A percentile compares a stretch with the other conserved stretches of the same genome.
Evolutionary conservation across 1,140 invertebrate species (phyloP).

Genomic region (Venturia canescens): DNA sequence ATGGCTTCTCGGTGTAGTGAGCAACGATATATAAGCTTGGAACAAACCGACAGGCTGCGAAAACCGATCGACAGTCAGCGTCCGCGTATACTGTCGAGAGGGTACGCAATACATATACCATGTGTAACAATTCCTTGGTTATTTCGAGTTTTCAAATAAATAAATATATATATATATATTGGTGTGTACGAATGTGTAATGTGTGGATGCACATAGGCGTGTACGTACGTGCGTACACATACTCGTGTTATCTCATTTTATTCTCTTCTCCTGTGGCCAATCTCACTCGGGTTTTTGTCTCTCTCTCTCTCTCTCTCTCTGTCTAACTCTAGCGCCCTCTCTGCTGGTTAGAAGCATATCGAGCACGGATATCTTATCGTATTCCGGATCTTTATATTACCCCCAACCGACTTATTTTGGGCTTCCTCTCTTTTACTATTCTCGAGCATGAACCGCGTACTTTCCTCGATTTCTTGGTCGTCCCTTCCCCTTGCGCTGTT

Average conservation of each 20-base stretch:
- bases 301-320: slow-evolving; percentile 5
- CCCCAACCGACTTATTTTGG: neutral
- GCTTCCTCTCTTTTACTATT: neutral
- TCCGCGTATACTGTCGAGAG: neutral
- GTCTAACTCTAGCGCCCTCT: neutral
- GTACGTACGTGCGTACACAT: too few species aligned
- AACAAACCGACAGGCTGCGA: slow-evolving; percentile 35
- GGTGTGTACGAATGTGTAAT: neutral
- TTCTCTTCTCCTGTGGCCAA: neutral
- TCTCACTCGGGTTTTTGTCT: neutral
- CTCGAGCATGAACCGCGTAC: neutral
- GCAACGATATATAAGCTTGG: slow-evolving; percentile 14
- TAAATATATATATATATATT: too few species aligned
- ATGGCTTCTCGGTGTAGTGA: slow-evolving; percentile 16
- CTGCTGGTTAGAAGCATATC: neutral
- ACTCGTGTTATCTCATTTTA: neutral
- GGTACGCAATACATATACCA: neutral
- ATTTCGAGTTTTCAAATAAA: neutral
- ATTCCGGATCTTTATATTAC: slow-evolving; percentile 31
- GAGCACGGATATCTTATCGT: slow-evolving; percentile 37
- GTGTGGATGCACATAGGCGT: neutral
- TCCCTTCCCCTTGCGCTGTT: neutral
- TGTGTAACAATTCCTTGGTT: neutral
- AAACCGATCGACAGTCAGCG: slow-evolving; percentile 18
- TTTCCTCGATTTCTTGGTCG: neutral